Evolutionary conservation across 2,113 vertebrate species (phyloP), one percentile per base, ranked within the genome.

Genomic region (Callipepla squamata): DNA sequence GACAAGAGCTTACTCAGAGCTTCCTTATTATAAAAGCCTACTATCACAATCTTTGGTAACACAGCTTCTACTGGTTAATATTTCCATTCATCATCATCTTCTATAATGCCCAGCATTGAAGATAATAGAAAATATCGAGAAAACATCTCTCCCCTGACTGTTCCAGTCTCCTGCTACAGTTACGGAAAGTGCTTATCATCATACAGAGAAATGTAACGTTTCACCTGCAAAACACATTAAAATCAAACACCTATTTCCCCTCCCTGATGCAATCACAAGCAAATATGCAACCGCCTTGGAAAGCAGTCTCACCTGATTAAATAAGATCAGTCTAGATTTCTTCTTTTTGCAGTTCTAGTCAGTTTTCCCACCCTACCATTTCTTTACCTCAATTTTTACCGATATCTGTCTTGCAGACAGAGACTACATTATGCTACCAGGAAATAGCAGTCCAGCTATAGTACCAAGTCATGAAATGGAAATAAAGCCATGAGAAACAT

Each of bases 221-320:
- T 63, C 25, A 63, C 4, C 51, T 25, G 7, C 15, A 45, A 69
- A 13, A 7, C 42, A 75, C 13, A 42, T 32, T 73, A 53, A 44
- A 3, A 5, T 4, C 23, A 0, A 70, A 86, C 25, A 25, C 3
- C 0, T 9, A 26, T 77, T 45, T n/a, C 53, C n/a, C n/a, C 7
- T 59, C 13, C 10, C 7, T 34, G 13, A 77, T 59, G 8, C 21
- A 26, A 70, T 51, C 57, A 51, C 13, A 51, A 65, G n/a, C 44
- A 70, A 65, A 40, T 6, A 34, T 9, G 30, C 3, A 59, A 22
- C 18, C 51, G 9, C 30, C 55, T 65, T 51, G 8, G 58, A 82
- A 77, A 65, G 51, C 21, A 14, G 32, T 19, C 6, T 13, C 28
- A 51, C 36, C 4, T 74, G 21, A 68, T 36, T 36, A 36, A 7